Evolutionary conservation across 2,888 invertebrate species (phyloP).

Genomic region (Monoplex corrugatus): DNA sequence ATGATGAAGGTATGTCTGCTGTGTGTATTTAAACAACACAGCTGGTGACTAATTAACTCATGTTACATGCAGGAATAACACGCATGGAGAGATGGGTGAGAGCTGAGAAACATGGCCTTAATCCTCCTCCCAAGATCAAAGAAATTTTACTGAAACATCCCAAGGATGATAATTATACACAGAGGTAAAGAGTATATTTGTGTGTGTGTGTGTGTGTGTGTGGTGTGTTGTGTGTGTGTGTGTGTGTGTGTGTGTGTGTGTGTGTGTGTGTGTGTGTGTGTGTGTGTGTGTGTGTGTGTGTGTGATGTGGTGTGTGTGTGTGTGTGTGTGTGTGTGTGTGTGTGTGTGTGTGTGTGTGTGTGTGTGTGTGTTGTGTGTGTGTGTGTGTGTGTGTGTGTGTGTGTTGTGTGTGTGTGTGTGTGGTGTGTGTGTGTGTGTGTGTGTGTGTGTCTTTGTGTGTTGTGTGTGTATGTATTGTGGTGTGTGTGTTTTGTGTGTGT

Average conservation of each 20-base stretch:
- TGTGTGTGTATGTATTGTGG: neutral
- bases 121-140: conserved; percentile 71
- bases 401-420: neutral
- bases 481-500: neutral
- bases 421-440: neutral
- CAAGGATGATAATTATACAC: conserved; percentile 67
- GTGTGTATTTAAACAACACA: too few species aligned
- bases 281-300: too few species aligned
- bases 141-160: conserved; percentile 66
- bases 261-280: neutral
- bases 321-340: neutral
- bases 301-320: too few species aligned
- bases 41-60: too few species aligned
- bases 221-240: neutral
- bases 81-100: conserved; percentile 76
- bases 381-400: too few species aligned
- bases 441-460: neutral
- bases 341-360: neutral
- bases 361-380: neutral
- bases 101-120: conserved; percentile 74
- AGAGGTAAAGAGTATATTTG: conserved; percentile 62
- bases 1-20: too few species aligned
- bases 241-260: conserved; percentile 1
- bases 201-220: neutral
- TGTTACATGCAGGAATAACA: conserved; percentile 73